A percentile compares a stretch with the other conserved stretches of the same genome.
These are phyloP conservation scores for Rhingia campestris DNA, from an alignment of 2,888 invertebrate genomes.

Conservation along the genomic window DNA sequence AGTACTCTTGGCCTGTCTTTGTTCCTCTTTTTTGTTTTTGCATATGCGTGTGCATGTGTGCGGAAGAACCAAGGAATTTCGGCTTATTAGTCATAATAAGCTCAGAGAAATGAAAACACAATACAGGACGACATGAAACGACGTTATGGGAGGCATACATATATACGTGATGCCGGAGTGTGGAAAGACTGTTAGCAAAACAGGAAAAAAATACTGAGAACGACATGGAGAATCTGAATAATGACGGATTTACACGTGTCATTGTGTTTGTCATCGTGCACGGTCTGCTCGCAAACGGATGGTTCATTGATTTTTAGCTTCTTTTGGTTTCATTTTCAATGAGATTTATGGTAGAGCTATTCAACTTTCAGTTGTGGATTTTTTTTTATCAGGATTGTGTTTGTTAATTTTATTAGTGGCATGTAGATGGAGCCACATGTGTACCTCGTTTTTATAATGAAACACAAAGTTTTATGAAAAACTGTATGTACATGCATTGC, in stretches of 20 bases:
- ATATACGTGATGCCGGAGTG: not conserved
- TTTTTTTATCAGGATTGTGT: no score
- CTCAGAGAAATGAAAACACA: constrained; percentile 51
- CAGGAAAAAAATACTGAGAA: not conserved
- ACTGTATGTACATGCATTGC: no score
- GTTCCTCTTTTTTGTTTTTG: constrained; percentile 5
- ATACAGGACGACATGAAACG: constrained; percentile 8
- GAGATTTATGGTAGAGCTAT: not conserved
- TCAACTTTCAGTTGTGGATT: not conserved
- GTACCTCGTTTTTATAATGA: no score
- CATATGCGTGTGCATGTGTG: constrained; percentile 25
- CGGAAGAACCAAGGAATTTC: constrained; percentile 51
- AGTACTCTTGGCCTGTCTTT: constrained; percentile 47
- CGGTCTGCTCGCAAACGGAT: constrained; percentile 41
- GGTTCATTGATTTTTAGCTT: constrained; percentile 60
- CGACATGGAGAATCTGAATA: constrained; percentile 16
- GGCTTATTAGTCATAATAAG: constrained; percentile 65
- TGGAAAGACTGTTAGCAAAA: constrained; percentile 1
- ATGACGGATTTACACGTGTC: constrained; percentile 54
- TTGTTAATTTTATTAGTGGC: no score
- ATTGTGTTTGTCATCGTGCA: constrained; percentile 37
- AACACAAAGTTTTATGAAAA: no score
- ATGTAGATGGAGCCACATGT: no score
- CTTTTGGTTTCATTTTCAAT: constrained; percentile 66
- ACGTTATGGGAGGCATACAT: not conserved